These are phyloP conservation scores for Aptenodytes patagonicus DNA, from an alignment of 2,113 vertebrate genomes.

Conservation along the genomic window DNA sequence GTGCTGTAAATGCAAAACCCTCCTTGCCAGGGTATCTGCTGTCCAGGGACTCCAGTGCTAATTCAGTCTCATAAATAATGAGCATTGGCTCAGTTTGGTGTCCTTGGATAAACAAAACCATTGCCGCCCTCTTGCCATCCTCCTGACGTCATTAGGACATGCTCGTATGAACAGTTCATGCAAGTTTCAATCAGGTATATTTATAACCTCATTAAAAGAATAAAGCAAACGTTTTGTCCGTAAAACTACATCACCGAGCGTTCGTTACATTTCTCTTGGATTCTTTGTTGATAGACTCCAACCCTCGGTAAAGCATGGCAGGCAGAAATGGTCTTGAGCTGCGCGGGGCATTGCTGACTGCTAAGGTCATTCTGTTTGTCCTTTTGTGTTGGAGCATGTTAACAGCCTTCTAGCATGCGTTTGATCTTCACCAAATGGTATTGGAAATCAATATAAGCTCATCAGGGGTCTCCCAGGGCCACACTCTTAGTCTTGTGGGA, in stretches of 20 bases:
- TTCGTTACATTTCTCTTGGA: fast-evolving
- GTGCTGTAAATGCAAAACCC: no score
- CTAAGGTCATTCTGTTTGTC: background rate
- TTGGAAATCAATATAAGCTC: background rate
- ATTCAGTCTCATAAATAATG: background rate
- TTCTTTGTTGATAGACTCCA: background rate
- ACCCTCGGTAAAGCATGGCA: fast-evolving
- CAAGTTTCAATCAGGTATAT: background rate
- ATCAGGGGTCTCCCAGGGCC: background rate
- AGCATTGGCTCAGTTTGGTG: background rate
- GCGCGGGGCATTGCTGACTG: fast-evolving
- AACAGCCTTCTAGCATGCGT: background rate
- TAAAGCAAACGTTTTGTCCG: fast-evolving
- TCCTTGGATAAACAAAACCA: background rate
- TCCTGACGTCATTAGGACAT: fast-evolving
- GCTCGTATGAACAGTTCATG: fast-evolving
- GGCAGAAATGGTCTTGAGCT: background rate
- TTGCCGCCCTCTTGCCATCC: background rate
- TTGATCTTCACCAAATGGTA: background rate
- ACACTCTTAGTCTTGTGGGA: background rate
- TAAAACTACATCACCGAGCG: fast-evolving
- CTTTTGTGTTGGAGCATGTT: background rate
- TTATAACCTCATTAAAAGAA: background rate
- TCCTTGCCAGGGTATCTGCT: fast-evolving
- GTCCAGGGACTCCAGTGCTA: fast-evolving